phyloP scores from a whole-genome alignment of 2,888 invertebrate genomes.

The Polyommatus iphigenia region DNA sequence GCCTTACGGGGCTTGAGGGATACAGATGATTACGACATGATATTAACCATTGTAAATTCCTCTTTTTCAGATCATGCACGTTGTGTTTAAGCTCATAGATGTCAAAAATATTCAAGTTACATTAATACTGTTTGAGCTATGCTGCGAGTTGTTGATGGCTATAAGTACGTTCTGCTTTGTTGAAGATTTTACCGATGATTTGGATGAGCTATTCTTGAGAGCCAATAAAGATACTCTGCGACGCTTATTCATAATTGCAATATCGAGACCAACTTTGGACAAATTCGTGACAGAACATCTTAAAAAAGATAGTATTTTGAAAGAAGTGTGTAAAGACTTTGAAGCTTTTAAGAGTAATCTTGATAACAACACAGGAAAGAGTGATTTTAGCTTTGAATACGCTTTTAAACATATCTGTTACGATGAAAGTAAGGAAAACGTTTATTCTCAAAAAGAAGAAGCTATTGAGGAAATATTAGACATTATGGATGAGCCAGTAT shows the following conservation, averaged over 20 bases:
- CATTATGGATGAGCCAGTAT: conserved; percentile 50
- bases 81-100: conserved; percentile 50
- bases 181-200: not conserved
- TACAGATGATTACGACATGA: no score
- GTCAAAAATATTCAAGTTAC: conserved; percentile 55
- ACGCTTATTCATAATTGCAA: conserved; percentile 43
- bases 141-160: conserved; percentile 50
- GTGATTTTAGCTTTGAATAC: not conserved
- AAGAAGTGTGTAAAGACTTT: conserved; percentile 36
- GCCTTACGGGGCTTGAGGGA: no score
- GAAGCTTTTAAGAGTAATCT: conserved; percentile 18
- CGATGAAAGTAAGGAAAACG: conserved; percentile 53
- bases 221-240: conserved; percentile 39
- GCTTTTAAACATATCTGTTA: conserved; percentile 42
- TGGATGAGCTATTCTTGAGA: not conserved
- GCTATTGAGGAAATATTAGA: not conserved
- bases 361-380: not conserved
- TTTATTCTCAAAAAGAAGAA: conserved; percentile 54
- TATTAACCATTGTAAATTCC: no score
- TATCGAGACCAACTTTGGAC: conserved; percentile 33
- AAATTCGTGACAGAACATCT: conserved; percentile 42
- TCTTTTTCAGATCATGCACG: conserved; percentile 56
- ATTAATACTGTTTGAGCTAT: conserved; percentile 50
- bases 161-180: not conserved
- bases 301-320: conserved; percentile 22